Base-by-base conservation (phyloP, 92 coral and sea anemone genomes). In the Heliopora coerulea region DNA sequence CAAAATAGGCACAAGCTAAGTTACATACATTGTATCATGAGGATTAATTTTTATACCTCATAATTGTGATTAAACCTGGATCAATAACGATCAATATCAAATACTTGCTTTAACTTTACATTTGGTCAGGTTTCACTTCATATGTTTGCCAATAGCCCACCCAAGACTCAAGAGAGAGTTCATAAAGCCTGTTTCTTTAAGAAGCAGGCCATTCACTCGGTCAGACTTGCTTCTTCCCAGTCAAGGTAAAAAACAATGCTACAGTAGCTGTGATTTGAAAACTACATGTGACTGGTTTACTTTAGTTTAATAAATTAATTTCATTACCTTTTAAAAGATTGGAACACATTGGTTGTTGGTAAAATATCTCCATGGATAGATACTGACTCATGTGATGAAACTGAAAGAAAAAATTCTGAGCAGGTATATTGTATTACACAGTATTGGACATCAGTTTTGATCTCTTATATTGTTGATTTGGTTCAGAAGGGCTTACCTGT, bases 331-430 rank as follows among this genome's bases (percentile, higher is more conserved):
- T 6, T 11, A 23, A 23, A 49, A 95, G 99, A 95, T 68, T 95
- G 99, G 99, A 90, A 87, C 40, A 95, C 93, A 28, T 79, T 95
- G 21, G 86, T 95, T 72, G 99, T 95, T 77, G 99, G 99, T 30
- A 95, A 90, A 74, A 79, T 79, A n/a, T 95, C 99, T 26, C 99
- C 99, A 14, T 95, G 99, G 99, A 80, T 95, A 20, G 84, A 95
- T 52, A 75, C 91, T n/a, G 99, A 89, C 60, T 85, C 99, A 25
- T 59, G 69, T 15, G 89, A 88, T 64, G 95, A 90, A 49, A 81
- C 68, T 35, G 89, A 87, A 46, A 79, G 95, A 49, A 89, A 88
- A 69, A 95, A 95, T 72, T 95, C 99, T 24, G 99, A 95, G 39
- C 86, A 83, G 61, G 99, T 95, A 66, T 40, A 27, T 26, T 17